Evolutionary conservation across 2,797 vertebrate species (phyloP).

Genomic region (Danionella dracula): DNA sequence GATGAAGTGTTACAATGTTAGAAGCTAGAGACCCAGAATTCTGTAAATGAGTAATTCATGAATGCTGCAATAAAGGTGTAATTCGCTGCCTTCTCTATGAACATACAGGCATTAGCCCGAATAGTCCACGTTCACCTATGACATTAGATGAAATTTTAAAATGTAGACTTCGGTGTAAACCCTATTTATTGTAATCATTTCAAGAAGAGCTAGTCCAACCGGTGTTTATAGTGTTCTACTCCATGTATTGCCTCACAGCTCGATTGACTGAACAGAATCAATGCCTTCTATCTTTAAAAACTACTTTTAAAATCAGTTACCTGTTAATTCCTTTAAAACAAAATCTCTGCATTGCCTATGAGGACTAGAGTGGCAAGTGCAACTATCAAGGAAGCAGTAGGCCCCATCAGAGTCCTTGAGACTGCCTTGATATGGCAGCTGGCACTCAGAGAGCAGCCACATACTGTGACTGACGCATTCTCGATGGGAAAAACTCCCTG

Average conservation of each 20-base stretch:
- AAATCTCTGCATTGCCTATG: conserved; percentile 48
- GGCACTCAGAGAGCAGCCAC: conserved; percentile 47
- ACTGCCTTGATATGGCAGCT: conserved; percentile 36
- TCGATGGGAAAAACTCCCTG: conserved; percentile 47
- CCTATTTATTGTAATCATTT: too few species aligned
- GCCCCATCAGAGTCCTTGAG: background rate
- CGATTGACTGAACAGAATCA: background rate
- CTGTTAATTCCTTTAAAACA: background rate
- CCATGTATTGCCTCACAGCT: background rate
- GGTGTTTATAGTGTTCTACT: background rate
- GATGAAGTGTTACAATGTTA: too few species aligned
- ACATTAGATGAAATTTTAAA: too few species aligned
- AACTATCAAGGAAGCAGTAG: conserved; percentile 25
- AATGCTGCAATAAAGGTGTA: too few species aligned
- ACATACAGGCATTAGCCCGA: too few species aligned
- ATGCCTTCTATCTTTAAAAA: background rate
- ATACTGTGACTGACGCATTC: conserved; percentile 62
- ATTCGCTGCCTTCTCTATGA: too few species aligned
- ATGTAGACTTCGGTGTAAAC: too few species aligned
- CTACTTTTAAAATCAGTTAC: background rate
- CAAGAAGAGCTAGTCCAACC: too few species aligned
- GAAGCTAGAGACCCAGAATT: too few species aligned
- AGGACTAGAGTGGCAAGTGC: conserved; percentile 45
- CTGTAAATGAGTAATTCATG: too few species aligned
- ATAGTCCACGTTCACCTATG: too few species aligned